Evolutionary conservation across 2,888 invertebrate genomes (phyloP), one percentile per base, ranked within the genome.

Genomic region (Trachelus tabidus): DNA sequence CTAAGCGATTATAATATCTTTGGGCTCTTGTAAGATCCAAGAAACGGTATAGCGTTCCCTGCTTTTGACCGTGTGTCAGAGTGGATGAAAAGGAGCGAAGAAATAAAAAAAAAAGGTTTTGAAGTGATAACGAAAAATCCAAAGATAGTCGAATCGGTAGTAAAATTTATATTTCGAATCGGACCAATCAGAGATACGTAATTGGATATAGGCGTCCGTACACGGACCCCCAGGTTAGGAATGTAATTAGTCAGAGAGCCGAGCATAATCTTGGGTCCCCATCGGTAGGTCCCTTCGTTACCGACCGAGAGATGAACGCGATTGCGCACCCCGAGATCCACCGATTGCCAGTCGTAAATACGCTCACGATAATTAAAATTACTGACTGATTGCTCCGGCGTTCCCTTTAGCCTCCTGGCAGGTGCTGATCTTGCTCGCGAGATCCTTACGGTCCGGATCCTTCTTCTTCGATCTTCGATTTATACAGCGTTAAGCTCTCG

Each of bases 181-280:
- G 34, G 82, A 83, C 83, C 86, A 83, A 82, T 82, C 83, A 79
- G 82, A 81, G 82, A 82, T 82, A 81, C 82, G 83, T 87, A 87
- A 87, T 87, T 86, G 85, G 86, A 85, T 85, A 84, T 83, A 83
- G 35, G 30, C 33, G 40, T 56, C 37, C 69, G 75, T 75, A 73
- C 37, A 80, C 77, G 77, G 82, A 85, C 85, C 82, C 81, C 85
- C 82, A 84, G 84, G 87, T 88, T 87, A 86, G 89, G 88, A 90
- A 90, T 88, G 89, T 89, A 90, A 90, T 90, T 90, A 90, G 90
- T 89, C 89, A 88, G 86, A 78, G 87, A 83, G 83, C 85, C 84
- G 83, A 81, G 81, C 80, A 80, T 85, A 87, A 90, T 90, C 90
- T 89, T 81, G 80, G 71, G 75, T 75, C 78, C 79, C 79, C 80